These are phyloP conservation scores for Myiagra hebetior DNA, from an alignment of 2,113 vertebrate species.

Conservation along the genomic window DNA sequence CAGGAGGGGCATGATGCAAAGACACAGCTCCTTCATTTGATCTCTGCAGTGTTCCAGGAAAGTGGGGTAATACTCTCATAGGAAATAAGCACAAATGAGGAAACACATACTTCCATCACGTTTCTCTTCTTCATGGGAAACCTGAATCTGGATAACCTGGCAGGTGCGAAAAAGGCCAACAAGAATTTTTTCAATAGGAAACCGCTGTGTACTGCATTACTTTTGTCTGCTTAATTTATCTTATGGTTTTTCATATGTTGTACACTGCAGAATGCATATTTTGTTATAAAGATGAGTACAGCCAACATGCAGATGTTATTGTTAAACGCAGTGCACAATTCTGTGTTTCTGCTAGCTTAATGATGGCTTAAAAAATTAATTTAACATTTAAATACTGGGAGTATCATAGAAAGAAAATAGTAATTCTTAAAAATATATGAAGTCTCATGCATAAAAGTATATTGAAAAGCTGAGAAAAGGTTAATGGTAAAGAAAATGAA, in stretches of 20 bases:
- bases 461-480: neutral
- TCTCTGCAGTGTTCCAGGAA: neutral
- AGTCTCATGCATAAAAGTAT: neutral
- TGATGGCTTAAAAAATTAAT: neutral
- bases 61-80: neutral
- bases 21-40: fast-evolving
- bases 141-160: neutral
- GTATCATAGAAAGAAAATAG: neutral
- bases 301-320: neutral
- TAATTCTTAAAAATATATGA: neutral
- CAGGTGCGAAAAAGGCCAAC: neutral
- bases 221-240: neutral
- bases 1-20: neutral
- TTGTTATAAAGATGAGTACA: neutral
- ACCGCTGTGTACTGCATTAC: neutral
- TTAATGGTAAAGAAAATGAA: neutral
- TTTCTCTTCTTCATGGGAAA: neutral
- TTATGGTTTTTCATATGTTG: neutral
- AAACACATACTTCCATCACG: neutral
- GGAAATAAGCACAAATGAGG: neutral
- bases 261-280: neutral
- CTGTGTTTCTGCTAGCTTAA: neutral
- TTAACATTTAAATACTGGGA: neutral
- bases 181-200: neutral
- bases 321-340: neutral